phyloP scores from a whole-genome alignment of 1,140 invertebrate genomes.

The Caerostris darwini region DNA sequence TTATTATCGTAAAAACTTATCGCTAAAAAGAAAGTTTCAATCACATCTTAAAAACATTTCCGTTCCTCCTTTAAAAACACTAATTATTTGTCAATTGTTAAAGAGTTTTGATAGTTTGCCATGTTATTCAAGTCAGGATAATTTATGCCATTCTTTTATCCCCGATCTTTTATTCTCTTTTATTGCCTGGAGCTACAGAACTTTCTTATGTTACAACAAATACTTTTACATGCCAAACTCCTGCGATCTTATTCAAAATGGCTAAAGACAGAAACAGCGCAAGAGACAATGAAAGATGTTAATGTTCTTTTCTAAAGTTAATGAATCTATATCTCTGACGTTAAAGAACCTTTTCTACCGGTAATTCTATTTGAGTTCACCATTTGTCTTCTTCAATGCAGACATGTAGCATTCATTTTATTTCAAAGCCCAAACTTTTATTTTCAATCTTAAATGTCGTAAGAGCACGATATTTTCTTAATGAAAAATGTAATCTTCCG shows the following conservation, averaged over 20 bases:
- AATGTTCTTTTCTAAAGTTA: slow-evolving; percentile 34
- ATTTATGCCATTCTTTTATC: no score
- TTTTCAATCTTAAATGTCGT: neutral
- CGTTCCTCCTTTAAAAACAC: no score
- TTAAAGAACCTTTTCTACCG: neutral
- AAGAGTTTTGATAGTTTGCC: no score
- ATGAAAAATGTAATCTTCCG: neutral
- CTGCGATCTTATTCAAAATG: neutral
- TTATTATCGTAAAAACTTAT: no score
- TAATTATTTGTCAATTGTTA: no score
- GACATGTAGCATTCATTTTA: neutral
- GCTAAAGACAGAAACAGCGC: neutral
- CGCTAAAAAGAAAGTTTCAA: no score
- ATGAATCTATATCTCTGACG: neutral
- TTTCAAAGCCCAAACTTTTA: neutral
- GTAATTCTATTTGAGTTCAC: slow-evolving; percentile 10
- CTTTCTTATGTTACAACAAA: neutral
- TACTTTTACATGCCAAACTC: neutral
- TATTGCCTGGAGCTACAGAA: no score
- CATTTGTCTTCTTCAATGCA: slow-evolving; percentile 18
- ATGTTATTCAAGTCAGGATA: no score
- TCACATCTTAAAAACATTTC: no score
- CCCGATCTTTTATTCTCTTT: no score
- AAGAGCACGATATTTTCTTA: neutral
- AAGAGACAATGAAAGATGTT: slow-evolving; percentile 12